A percentile compares a stretch with the other conserved stretches of the same genome.
Evolutionary conservation across 2,797 vertebrate species (phyloP).

Genomic region (Anguilla pacifica): DNA sequence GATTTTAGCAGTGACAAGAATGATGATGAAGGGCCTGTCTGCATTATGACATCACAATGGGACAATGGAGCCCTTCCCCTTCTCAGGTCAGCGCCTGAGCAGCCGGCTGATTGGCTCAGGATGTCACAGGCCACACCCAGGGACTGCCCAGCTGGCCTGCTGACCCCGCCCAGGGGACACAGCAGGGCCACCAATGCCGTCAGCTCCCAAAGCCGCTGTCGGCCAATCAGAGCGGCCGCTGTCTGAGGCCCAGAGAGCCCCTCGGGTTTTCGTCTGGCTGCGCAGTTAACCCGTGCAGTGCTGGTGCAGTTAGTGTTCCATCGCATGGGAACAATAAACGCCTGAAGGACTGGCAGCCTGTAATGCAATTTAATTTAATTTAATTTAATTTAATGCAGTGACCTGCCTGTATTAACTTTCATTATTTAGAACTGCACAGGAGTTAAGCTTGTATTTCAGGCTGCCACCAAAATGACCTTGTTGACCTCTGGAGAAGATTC

Average conservation of each 20-base stretch:
- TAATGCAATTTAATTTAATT: background rate
- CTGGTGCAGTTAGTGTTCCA: background rate
- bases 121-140: background rate
- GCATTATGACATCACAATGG: constrained; percentile 13
- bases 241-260: background rate
- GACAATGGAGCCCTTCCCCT: background rate
- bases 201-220: background rate
- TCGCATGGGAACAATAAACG: background rate
- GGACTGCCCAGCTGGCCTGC: background rate
- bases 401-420: too few relatives aligned
- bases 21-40: background rate
- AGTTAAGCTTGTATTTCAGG: background rate
- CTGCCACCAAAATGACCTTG: background rate
- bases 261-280: background rate
- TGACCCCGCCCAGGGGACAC: background rate
- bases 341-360: too few relatives aligned
- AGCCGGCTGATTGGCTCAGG: constrained; percentile 15
- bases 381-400: background rate
- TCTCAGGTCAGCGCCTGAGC: constrained; percentile 1
- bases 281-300: background rate
- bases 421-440: too few relatives aligned
- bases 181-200: background rate
- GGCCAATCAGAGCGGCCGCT: background rate
- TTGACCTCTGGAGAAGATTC: background rate
- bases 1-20: background rate